A percentile compares a stretch with the other conserved stretches of the same genome.
phyloP scores from a whole-genome alignment of 2,113 vertebrate genomes.

The Neoarius graeffei region DNA sequence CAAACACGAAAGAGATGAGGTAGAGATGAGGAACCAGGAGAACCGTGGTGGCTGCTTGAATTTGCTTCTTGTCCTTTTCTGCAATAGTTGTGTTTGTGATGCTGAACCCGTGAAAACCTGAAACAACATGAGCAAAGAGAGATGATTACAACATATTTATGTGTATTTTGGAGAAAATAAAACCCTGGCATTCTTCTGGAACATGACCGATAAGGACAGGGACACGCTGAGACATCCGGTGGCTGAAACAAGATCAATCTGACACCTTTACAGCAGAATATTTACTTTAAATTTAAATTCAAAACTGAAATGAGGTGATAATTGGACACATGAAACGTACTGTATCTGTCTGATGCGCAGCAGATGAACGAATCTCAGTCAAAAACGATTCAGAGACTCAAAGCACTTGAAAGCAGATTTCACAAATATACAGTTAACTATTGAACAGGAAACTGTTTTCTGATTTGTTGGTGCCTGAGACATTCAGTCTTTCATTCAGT shows the following conservation, averaged over 20 bases:
- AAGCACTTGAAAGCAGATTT: not conserved
- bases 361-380: not conserved
- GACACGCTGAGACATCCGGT: not conserved
- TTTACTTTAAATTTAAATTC: not conserved
- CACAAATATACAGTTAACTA: not conserved
- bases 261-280: not conserved
- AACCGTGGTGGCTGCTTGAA: conserved; percentile 61
- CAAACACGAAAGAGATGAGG: conserved; percentile 69
- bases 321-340: too few relatives aligned
- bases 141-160: not conserved
- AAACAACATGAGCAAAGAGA: not conserved
- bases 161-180: not conserved
- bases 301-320: not conserved
- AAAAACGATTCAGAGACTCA: not conserved
- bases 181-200: not conserved
- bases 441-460: not conserved
- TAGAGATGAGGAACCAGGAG: conserved; percentile 78
- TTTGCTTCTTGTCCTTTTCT: conserved; percentile 58
- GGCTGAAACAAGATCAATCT: not conserved
- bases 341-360: not conserved
- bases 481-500: not conserved
- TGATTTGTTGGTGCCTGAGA: not conserved
- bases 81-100: conserved; percentile 57
- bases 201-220: not conserved
- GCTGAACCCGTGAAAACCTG: conserved; percentile 40